Conservation (phyloP, 2,797 vertebrate genomes). For the Urocyon cinereoargenteus region DNA sequence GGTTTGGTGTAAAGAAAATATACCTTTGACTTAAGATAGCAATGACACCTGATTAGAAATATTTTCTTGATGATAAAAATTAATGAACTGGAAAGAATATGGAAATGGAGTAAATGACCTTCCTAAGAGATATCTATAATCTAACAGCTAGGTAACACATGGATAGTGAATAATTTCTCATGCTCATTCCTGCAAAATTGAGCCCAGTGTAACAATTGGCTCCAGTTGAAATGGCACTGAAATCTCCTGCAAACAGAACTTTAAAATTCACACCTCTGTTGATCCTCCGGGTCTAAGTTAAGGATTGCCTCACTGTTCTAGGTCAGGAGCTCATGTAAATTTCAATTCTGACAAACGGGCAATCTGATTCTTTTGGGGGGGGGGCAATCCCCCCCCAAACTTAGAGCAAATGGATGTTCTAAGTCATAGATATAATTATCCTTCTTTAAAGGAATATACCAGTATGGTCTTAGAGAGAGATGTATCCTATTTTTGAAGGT, state of each 20-base stretch:
- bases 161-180: not conserved
- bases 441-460: not conserved
- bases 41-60: not conserved
- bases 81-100: constrained; percentile 14
- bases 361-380: not conserved
- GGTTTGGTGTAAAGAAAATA: not conserved
- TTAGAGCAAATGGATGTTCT: not conserved
- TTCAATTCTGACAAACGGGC: not conserved
- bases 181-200: not conserved
- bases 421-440: not conserved
- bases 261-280: not conserved
- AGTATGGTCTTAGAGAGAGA: not conserved
- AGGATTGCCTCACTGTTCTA: not conserved
- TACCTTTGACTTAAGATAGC: not conserved
- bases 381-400: too few species aligned
- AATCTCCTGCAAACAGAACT: not conserved
- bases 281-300: not conserved
- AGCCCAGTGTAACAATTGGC: not conserved
- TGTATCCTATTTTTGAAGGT: not conserved
- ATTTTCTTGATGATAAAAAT: constrained; percentile 20
- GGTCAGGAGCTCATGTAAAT: constrained; percentile 28
- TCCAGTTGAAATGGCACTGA: not conserved
- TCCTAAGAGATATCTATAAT: not conserved
- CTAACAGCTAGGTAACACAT: constrained; percentile 2
- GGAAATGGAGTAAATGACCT: not conserved